Base-by-base conservation (phyloP, 2,888 invertebrate species). In the Psococerastis gibbosa region DNA sequence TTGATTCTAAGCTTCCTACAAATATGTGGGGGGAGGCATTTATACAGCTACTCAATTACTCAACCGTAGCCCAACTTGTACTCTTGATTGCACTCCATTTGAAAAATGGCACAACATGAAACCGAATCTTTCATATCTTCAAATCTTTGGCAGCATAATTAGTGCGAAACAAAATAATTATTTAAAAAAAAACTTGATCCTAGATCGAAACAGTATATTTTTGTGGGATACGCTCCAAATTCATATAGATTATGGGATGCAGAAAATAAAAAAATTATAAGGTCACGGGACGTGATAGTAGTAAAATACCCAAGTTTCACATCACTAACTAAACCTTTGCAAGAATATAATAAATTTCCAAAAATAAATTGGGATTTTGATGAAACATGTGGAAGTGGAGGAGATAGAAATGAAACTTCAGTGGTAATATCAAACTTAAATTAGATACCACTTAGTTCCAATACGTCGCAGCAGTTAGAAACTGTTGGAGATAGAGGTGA, bases 221-320 rank as follows among this genome's bases (percentile, higher is more conserved):
- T 44, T 27, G 20, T 44, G 15, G 42, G 44, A 5, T 44, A 44
- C 22, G 20, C 41, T 17, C 38, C 35, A 11, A 41, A 17, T 2
- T 34, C 35, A 2, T 44, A 44, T 16, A 22, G 44, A 3, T 15
- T 43, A 13, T 43, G 33, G 34, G 18, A 33, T 8, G 16, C 23
- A 35, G 43, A 32, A 32, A 17, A 35, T 17, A 17, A 34, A 15
- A 33, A 35, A 15, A 4, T 43, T 4, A 38, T 3, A 4, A 5
- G 17, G 16, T 31, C 43, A 3, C 31, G 43, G 15, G 35, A 43
- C 33, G 43, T 41, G 6, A 34, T 27, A 27, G 11, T 27, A 9
- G 6, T 27, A 27, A 27, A 11, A 27, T 9, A 27, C 27, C 27
- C 27, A n/a, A n/a, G n/a, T n/a, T n/a, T n/a, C n/a, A n/a, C n/a